phyloP scores from a whole-genome alignment of 2,113 vertebrate species.

The Hiodon tergisus region DNA sequence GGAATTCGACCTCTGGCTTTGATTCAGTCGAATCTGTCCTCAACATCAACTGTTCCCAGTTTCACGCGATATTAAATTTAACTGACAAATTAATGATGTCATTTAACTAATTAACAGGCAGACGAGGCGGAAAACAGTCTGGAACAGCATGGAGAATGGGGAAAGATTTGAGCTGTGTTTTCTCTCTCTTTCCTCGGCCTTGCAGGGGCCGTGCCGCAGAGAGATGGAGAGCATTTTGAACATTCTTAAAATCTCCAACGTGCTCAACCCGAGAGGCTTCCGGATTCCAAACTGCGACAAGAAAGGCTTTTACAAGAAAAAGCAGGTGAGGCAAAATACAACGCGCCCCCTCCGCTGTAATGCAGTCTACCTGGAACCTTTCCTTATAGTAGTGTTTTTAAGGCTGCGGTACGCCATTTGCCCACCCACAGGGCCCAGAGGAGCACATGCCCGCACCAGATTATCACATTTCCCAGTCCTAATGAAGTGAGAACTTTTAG shows the following conservation, averaged over 20 bases:
- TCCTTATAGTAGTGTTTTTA: neutral
- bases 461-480: neutral
- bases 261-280: constrained; percentile 79
- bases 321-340: constrained; percentile 72
- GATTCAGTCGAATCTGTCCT: too few species aligned
- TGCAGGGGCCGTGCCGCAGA: constrained; percentile 86
- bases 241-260: constrained; percentile 79
- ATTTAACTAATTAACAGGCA: neutral
- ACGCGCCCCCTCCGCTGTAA: constrained; percentile 11
- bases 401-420: neutral
- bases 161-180: too few species aligned
- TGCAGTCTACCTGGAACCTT: neutral
- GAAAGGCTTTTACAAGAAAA: constrained; percentile 97
- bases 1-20: too few species aligned
- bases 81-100: too few species aligned
- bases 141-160: neutral
- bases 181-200: neutral
- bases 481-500: neutral
- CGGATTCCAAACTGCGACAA: constrained; percentile 97
- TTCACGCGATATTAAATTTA: too few species aligned
- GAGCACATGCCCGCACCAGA: neutral
- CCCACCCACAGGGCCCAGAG: neutral
- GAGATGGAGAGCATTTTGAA: constrained; percentile 92
- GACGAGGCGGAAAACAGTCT: neutral
- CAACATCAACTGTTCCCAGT: too few species aligned